These are phyloP conservation scores for Laterallus jamaicensis DNA, from an alignment of 2,113 vertebrate species.

Conservation along the genomic window DNA sequence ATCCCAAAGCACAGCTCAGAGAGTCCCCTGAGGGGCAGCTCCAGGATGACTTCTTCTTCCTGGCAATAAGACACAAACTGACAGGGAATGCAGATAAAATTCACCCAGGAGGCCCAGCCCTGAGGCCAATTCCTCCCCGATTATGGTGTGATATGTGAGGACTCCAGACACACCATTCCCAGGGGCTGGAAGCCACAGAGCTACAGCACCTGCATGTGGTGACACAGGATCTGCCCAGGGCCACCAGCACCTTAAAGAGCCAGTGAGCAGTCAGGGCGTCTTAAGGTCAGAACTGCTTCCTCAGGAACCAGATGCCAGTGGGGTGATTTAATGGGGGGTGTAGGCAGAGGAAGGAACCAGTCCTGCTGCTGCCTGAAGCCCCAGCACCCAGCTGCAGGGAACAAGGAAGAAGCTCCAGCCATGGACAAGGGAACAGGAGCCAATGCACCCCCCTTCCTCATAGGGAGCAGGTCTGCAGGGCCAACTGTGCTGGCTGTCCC, in stretches of 20 bases:
- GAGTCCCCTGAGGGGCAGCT: background rate
- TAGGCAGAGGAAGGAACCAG: background rate
- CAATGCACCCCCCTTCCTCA: accelerated
- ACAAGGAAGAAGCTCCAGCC: background rate
- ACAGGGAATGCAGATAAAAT: background rate
- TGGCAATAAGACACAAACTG: background rate
- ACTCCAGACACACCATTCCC: background rate
- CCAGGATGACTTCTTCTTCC: background rate
- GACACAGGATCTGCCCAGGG: background rate
- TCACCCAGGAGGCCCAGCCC: background rate
- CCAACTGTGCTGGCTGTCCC: accelerated
- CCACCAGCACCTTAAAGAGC: background rate
- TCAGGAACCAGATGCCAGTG: accelerated
- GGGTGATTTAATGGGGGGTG: accelerated
- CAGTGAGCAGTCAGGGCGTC: background rate
- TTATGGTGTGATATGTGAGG: background rate
- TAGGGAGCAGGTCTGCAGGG: background rate
- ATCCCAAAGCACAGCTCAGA: background rate
- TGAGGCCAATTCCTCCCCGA: background rate
- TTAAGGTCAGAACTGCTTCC: background rate
- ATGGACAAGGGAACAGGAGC: background rate
- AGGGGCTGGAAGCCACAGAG: background rate
- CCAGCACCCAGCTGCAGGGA: background rate
- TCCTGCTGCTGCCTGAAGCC: background rate
- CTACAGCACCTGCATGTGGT: accelerated